Conservation (phyloP, 1,140 invertebrate genomes). For the Apis dorsata region DNA sequence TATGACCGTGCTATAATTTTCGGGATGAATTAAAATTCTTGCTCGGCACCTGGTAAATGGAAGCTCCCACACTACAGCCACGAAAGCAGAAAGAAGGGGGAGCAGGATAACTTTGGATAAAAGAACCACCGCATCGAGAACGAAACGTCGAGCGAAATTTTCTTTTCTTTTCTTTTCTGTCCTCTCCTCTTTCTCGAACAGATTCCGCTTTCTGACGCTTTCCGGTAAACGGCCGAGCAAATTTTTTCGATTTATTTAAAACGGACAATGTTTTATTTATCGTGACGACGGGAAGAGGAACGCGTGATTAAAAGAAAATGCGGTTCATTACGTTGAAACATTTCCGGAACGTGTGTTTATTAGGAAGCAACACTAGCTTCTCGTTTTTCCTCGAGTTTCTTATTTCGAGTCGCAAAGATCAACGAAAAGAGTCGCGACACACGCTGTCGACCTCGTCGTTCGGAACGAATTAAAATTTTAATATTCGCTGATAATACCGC, state of each 20-base stretch:
- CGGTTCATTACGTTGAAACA: neutral
- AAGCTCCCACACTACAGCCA: constrained; percentile 31
- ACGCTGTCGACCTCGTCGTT: neutral
- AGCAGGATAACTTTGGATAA: neutral
- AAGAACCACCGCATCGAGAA: neutral
- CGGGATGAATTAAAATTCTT: constrained; percentile 71
- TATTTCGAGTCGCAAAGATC: neutral
- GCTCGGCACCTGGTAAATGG: constrained; percentile 48
- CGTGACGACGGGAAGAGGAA: neutral
- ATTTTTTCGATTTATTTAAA: neutral
- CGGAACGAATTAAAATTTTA: constrained; percentile 30
- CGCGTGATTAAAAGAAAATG: constrained; percentile 1
- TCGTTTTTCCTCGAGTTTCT: constrained; percentile 1
- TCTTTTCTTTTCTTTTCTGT: neutral
- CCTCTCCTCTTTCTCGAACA: neutral
- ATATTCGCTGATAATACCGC: neutral
- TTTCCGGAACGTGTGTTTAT: constrained; percentile 3
- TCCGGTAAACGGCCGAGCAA: neutral
- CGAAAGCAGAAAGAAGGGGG: neutral
- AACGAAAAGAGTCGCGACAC: constrained; percentile 3
- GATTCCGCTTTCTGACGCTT: neutral
- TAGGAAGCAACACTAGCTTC: neutral
- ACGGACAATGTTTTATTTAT: constrained; percentile 1
- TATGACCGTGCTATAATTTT: constrained; percentile 71
- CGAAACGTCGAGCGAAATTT: neutral